phyloP scores from a whole-genome alignment of 2,113 vertebrate genomes.

The Alaudala cheleensis region DNA sequence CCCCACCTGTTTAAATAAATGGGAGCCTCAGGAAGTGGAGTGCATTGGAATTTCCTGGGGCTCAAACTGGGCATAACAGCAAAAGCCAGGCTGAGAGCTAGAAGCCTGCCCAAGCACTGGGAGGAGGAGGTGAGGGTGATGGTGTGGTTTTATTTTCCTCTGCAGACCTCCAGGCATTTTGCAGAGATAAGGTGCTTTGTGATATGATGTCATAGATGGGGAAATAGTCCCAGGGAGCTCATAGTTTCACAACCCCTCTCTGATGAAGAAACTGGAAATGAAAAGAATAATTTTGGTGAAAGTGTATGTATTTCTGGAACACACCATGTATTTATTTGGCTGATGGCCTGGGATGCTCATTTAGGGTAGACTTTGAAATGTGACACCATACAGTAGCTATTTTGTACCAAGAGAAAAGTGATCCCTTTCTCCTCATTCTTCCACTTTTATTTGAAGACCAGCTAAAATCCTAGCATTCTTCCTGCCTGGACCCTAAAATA shows the following conservation, averaged over 20 bases:
- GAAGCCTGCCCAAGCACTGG: not conserved
- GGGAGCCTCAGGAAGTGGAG: slow-evolving; percentile 4
- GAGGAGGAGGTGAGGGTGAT: not conserved
- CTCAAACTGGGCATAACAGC: not conserved
- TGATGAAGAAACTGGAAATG: not conserved
- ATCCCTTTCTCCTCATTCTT: not conserved
- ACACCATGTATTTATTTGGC: not conserved
- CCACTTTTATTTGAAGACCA: not conserved
- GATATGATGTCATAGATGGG: not conserved
- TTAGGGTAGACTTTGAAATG: not conserved
- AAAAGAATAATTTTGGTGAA: not conserved
- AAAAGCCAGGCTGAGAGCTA: not conserved
- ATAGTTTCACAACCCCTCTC: not conserved
- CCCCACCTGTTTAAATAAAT: slow-evolving; percentile 46
- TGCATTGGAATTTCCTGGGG: slow-evolving; percentile 16
- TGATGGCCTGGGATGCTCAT: not conserved
- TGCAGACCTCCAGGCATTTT: not conserved
- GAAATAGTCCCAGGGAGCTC: not conserved
- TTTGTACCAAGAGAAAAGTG: not conserved
- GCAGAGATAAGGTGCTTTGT: not conserved
- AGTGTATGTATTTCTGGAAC: not conserved
- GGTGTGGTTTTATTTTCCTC: not conserved
- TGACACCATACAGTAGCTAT: not conserved
- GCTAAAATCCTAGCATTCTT: not conserved
- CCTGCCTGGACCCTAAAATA: not conserved